Evolutionary conservation across 1,140 invertebrate species (phyloP), one percentile per base, ranked within the genome.

Genomic region (Spodoptera frugiperda): DNA sequence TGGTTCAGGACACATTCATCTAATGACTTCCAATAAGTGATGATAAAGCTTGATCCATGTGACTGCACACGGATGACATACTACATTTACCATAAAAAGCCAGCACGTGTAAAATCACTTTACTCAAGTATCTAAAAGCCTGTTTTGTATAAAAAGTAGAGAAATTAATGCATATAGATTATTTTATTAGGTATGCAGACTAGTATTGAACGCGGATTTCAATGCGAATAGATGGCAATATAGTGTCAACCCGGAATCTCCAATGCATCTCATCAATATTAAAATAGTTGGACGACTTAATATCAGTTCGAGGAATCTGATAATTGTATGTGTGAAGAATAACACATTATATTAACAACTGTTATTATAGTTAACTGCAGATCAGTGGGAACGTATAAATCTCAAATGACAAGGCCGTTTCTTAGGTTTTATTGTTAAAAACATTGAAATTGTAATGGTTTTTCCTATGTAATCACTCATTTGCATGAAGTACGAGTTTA

Each of bases 361-460:
- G 77, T 15, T 30, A 59, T 61, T 39, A 73, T 15, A 51, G 15
- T 8, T 65, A 53, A 30, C 57, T 55, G 12, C 25, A 73, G 33
- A 63, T 80, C 81, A 83, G 83, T 90, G 88, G 83, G 87, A 90
- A 87, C 78, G 67, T 84, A 90, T 88, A 86, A 90, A 88, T 90
- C 87, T 84, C 63, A 44, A 30, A 70, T 82, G 84, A 89, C 88
- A 90, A 87, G 84, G 81, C 78, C 78, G 54, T 44, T 54, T 48
- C 67, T 61, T 75, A 61, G 46, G 33, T 39, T 68, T 82, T 77
- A 86, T 87, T 85, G 81, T 86, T 82, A 33, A 72, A 81, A 82
- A 81, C 72, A 48, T 75, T 54, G 53, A 79, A 57, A 79, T 81
- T 76, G 77, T 78, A 77, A 79, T 78, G 86, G 81, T 76, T 88